Evolutionary conservation across 2,113 vertebrate genomes (phyloP).

Genomic region (Ranitomeya imitator): DNA sequence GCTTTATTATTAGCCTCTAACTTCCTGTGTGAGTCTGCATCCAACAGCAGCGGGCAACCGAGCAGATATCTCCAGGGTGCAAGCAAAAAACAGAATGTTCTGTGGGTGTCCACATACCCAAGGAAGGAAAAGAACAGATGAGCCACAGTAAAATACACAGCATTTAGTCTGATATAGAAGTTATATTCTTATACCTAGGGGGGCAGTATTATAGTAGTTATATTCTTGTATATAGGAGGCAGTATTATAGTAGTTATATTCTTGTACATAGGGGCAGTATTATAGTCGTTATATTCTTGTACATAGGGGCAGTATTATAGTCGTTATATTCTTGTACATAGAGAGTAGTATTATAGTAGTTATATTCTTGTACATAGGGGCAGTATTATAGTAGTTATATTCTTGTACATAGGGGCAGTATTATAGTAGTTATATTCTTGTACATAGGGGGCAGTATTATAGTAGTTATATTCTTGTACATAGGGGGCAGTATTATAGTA

Average conservation of each 20-base stretch:
- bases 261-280: background rate
- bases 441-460: background rate
- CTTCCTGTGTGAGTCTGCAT: slow-evolving; percentile 18
- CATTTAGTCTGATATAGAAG: background rate
- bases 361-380: too few relatives aligned
- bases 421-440: background rate
- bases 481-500: too few relatives aligned
- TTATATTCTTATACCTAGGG: slow-evolving; percentile 12
- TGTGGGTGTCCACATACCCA: background rate
- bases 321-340: background rate
- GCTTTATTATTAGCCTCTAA: slow-evolving; percentile 18
- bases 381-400: too few relatives aligned
- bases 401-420: background rate
- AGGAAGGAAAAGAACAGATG: too few relatives aligned
- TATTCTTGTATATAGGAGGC: background rate
- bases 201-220: slow-evolving; percentile 5
- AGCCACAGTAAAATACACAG: too few relatives aligned
- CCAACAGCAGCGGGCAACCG: background rate
- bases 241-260: slow-evolving; percentile 12
- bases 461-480: too few relatives aligned
- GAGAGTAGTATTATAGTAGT: background rate
- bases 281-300: background rate
- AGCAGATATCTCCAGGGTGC: background rate
- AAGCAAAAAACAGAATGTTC: background rate
- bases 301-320: background rate